phyloP scores from a whole-genome alignment of 2,797 vertebrate genomes.

The Phrynocephalus vlangalii region DNA sequence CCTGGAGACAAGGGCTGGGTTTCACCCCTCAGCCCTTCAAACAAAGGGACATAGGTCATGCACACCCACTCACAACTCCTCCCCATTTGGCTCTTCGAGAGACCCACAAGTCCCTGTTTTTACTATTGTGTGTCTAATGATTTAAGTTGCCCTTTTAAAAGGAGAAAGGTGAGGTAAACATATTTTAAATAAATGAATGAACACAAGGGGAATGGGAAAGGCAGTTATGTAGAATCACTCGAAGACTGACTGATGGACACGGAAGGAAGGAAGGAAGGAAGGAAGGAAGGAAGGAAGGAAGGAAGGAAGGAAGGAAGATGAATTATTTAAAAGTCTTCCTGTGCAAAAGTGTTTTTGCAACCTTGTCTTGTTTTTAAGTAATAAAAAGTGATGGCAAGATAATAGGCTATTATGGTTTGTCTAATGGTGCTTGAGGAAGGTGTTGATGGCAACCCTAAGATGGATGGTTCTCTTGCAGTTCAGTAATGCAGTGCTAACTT shows the following conservation, averaged over 20 bases:
- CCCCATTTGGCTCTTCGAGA: no score
- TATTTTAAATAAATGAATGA: no score
- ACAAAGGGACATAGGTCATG: no score
- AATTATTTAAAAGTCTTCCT: background rate
- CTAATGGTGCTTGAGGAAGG: rapidly evolving
- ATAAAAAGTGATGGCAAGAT: background rate
- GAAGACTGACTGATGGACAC: background rate
- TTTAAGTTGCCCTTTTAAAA: no score
- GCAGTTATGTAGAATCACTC: no score
- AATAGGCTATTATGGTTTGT: background rate
- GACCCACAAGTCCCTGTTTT: no score
- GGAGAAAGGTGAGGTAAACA: no score
- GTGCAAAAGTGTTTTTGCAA: background rate
- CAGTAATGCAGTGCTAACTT: background rate
- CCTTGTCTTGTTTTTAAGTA: rapidly evolving
- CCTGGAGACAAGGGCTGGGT: no score
- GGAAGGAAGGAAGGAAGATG: background rate
- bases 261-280: background rate
- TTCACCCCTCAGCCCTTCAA: no score
- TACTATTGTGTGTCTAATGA: no score
- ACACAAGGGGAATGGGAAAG: no score
- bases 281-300: background rate
- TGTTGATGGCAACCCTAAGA: constrained; percentile 11
- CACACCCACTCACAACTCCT: no score
- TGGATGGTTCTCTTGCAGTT: background rate